Evolutionary conservation across 64 coral and sea anemone species (phyloP).

Genomic region (Montipora capricornis): DNA sequence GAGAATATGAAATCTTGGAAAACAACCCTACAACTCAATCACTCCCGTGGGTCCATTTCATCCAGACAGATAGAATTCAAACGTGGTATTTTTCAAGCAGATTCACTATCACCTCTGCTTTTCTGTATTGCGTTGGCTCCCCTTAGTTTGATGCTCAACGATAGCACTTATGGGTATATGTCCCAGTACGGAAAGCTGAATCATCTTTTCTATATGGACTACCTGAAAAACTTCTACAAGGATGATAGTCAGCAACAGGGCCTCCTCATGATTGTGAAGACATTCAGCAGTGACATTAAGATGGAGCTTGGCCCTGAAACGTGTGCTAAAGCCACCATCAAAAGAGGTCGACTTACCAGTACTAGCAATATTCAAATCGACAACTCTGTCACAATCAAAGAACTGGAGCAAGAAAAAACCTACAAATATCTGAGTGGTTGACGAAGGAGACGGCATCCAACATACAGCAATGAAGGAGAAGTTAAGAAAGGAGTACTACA

Average conservation of each 20-base stretch:
- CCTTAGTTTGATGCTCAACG: neutral
- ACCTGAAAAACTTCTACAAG: neutral
- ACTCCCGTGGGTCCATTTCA: neutral
- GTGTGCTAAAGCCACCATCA: constrained; percentile 20
- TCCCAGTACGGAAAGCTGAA: neutral
- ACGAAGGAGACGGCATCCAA: neutral
- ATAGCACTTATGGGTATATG: neutral
- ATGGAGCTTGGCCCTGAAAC: constrained; percentile 1
- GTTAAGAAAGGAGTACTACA: constrained; percentile 35
- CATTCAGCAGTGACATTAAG: constrained; percentile 19
- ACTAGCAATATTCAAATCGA: neutral
- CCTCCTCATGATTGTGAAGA: neutral
- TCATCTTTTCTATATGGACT: constrained; percentile 24
- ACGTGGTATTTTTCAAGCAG: constrained; percentile 30
- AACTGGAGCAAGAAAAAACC: constrained; percentile 7
- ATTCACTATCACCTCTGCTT: constrained; percentile 26
- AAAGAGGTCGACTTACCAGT: neutral
- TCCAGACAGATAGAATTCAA: constrained; percentile 12
- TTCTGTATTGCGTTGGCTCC: constrained; percentile 27
- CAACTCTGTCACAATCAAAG: neutral
- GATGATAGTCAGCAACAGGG: neutral
- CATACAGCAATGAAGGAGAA: neutral
- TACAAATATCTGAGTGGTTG: neutral
- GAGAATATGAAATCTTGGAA: constrained; percentile 12
- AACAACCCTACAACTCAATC: constrained; percentile 5